Conservation (phyloP, 2,888 invertebrate species). For the Caenorhabditis angaria region DNA sequence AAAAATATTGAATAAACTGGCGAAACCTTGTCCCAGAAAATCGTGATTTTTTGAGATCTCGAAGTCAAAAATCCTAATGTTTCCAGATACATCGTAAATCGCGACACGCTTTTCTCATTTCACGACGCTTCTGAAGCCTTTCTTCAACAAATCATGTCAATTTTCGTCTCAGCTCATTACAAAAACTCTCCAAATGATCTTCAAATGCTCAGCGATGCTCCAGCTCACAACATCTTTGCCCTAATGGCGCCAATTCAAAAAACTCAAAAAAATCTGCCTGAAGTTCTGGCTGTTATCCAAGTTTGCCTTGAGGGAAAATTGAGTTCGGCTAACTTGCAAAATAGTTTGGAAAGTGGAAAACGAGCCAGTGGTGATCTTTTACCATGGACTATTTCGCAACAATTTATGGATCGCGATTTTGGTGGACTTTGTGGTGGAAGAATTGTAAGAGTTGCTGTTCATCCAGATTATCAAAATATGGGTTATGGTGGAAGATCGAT, state of each 20-base stretch:
- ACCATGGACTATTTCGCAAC: slow-evolving; percentile 97
- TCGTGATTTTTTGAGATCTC: too few relatives aligned
- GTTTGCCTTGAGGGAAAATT: slow-evolving; percentile 80
- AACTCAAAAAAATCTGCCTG: slow-evolving; percentile 79
- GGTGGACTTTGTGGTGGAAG: slow-evolving; percentile 88
- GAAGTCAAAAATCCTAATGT: too few relatives aligned
- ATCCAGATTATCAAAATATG: slow-evolving; percentile 89
- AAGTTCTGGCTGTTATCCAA: slow-evolving; percentile 75
- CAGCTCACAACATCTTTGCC: slow-evolving; percentile 95
- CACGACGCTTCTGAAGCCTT: slow-evolving; percentile 86
- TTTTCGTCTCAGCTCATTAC: slow-evolving; percentile 97
- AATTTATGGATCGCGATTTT: slow-evolving; percentile 85
- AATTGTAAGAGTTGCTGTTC: slow-evolving; percentile 94
- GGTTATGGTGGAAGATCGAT: slow-evolving; percentile 91
- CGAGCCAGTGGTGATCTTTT: slow-evolving; percentile 95
- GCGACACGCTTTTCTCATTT: slow-evolving; percentile 95
- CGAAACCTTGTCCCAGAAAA: too few relatives aligned
- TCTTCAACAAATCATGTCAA: slow-evolving; percentile 87
- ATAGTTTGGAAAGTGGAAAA: slow-evolving; percentile 85
- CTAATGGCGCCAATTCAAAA: slow-evolving; percentile 85
- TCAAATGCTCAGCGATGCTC: slow-evolving; percentile 95
- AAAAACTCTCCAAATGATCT: slow-evolving; percentile 99
- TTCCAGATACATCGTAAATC: slow-evolving; percentile 74
- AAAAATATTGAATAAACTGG: too few relatives aligned
- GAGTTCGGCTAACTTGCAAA: slow-evolving; percentile 79